Base-by-base conservation (phyloP, 2,797 vertebrate genomes). In the Myiothlypis coronata region DNA sequence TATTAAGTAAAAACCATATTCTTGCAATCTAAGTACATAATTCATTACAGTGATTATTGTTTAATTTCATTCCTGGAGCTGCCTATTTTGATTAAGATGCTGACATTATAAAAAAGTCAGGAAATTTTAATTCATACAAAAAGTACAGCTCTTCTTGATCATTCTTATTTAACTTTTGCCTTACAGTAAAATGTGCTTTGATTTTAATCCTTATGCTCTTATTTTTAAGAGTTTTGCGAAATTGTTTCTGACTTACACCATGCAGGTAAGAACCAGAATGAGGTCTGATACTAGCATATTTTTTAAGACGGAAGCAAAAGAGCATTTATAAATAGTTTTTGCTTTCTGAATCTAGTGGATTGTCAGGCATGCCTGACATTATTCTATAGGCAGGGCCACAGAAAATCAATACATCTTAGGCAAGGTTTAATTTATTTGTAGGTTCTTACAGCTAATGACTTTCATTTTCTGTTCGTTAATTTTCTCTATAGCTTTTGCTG, bases 341-440 rank as follows among this genome's bases (percentile, higher is more conserved):
- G 82, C 96, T 84, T 97, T 97, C 96, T 97, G 94, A 97, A 96
- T 94, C 92, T 97, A 97, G 98, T 97, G 97, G 94, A 97, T 96
- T 98, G 96, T 97, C 96, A 97, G 95, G 94, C 96, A 94, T 97
- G 94, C 96, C 97, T 98, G 98, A 98, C 97, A 96, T 98, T 97
- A 97, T 97, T 98, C 97, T 97, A 95, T 97, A 97, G 97, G 94
- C 95, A 65, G 98, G 96, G 93, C 97, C 97, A 97, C 96, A 95
- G 92, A 97, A 97, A 96, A 98, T 98, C 98, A 97, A 98, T 98
- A 95, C 95, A 97, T 98, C 97, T 98, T 98, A 98, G 97, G 96
- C 97, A 97, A 97, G 97, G 94, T 98, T 98, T 98, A 97, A 98
- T 98, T 98, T 98, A 98, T 98, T 97, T 98, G 97, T 98, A 97